Evolutionary conservation across 2,888 invertebrate genomes (phyloP), one percentile per base, ranked within the genome.

Genomic region (Diadromus collaris): DNA sequence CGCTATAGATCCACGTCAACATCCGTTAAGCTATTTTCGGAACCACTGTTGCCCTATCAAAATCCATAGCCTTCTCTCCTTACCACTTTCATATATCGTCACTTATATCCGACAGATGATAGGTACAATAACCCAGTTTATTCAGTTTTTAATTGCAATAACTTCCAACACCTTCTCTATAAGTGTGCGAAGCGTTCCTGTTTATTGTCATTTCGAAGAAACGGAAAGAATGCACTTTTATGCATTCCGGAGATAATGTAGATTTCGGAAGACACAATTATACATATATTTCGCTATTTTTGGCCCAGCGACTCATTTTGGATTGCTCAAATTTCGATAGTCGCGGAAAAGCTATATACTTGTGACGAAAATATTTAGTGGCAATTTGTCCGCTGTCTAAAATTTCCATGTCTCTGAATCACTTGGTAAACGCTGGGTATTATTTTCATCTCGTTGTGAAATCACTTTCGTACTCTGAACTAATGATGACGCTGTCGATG

Each of bases 21-120:
- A 63, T 79, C 65, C 24, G 54, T 27, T 13, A 61, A 71, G 60
- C 64, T 76, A 76, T 73, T 79, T 63, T 64, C 21, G 51, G 72
- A 60, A 48, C 44, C 21, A 60, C 29, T 51, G 13, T 29, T 38
- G 54, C 27, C 16, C 58, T 19, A 16, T 46, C n/a, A 24, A 75
- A 63, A 56, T 32, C 29, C 3, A 10, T n/a, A 48, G 67, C 19
- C 21, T 19, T 63, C 44, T 60, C 4, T 32, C 16, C 24, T 54
- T 44, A 13, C 29, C 72, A 29, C 24, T 69, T 21, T 61, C n/a
- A n/a, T n/a, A n/a, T n/a, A n/a, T n/a, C n/a, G n/a, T n/a, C n/a
- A n/a, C 10, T 7, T 63, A 16, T 5, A 13, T 54, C 13, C 4
- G 3, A 16, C 27, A 54, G 7, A 54, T 54, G 54, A 27, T 16